Base-by-base conservation (phyloP, 2,888 invertebrate genomes). In the Anorthoa munda region DNA sequence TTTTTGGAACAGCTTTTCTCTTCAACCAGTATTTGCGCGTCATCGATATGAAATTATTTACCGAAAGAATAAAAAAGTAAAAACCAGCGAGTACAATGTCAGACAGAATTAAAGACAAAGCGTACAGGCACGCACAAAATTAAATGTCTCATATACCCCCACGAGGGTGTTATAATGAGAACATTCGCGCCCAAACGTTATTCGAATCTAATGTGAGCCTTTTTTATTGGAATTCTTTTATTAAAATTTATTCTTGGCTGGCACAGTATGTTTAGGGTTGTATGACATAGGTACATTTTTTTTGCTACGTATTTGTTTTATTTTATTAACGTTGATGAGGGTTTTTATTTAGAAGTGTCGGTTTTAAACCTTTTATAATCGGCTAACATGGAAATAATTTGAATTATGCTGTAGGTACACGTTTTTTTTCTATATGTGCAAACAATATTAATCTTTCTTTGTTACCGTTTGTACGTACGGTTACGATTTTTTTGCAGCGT, bases 141-240 rank as follows among this genome's bases (percentile, higher is more conserved):
- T 71, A 79, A 79, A 66, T 66, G 69, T 72, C 76, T 66, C 63
- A 46, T 46, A 67, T 51, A 60, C 50, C 51, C 55, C 66, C 53
- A 74, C 60, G 66, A 46, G 70, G 59, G 69, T 58, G 72, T 56
- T 71, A 66, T 83, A 77, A 85, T 85, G 79, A 84, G 84, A 82
- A 84, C 81, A 74, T 84, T 77, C 80, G 64, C 75, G 72, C 77
- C 69, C 69, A 72, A 79, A 66, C 51, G 67, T 72, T 70, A 66
- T 76, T 18, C 58, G 61, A 78, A 56, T 81, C 51, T 69, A 83
- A 83, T 69, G 61, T 18, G 68, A 56, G 59, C 55, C 58, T 60
- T 77, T 76, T 79, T 68, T 80, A 80, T 79, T 79, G 79, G 60
- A 75, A 81, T 61, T 81, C 71, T 78, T 63, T 71, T 83, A 77